A percentile compares a stretch with the other conserved stretches of the same genome.
These are phyloP conservation scores for Formica exsecta DNA, from an alignment of 1,140 invertebrate species.

Conservation along the genomic window DNA sequence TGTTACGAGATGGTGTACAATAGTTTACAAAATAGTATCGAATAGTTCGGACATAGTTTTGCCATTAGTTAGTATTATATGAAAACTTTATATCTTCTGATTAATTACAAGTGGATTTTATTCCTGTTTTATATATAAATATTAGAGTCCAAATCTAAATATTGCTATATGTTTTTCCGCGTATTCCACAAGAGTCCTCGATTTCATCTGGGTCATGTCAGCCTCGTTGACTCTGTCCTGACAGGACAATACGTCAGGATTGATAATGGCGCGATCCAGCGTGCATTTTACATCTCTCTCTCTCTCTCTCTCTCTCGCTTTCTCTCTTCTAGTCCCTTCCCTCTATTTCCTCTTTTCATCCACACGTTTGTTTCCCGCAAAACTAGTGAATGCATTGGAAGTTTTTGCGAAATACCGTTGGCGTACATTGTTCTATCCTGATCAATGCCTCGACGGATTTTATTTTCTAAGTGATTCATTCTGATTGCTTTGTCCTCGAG, in stretches of 20 bases:
- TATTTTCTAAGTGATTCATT: slow-evolving; percentile 53
- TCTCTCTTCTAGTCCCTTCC: slow-evolving; percentile 17
- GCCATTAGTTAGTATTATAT: not conserved
- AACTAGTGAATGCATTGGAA: slow-evolving; percentile 62
- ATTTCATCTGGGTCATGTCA: slow-evolving; percentile 80
- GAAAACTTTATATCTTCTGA: slow-evolving; percentile 19
- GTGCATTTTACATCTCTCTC: slow-evolving; percentile 63
- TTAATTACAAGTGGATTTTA: slow-evolving; percentile 45
- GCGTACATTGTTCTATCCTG: slow-evolving; percentile 60
- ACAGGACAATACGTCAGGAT: slow-evolving; percentile 76
- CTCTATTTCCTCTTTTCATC: slow-evolving; percentile 26
- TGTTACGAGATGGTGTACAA: not conserved
- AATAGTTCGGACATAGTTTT: not conserved
- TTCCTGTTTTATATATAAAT: slow-evolving; percentile 54
- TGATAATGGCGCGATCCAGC: slow-evolving; percentile 73
- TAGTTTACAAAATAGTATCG: not conserved
- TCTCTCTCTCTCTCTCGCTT: slow-evolving; percentile 23
- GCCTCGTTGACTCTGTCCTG: slow-evolving; percentile 69
- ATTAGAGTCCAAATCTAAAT: slow-evolving; percentile 29
- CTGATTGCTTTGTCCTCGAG: slow-evolving; percentile 48
- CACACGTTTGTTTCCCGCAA: slow-evolving; percentile 66
- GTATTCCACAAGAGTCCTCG: slow-evolving; percentile 71
- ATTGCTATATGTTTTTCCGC: slow-evolving; percentile 53
- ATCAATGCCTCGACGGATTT: slow-evolving; percentile 58
- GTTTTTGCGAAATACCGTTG: slow-evolving; percentile 45